These are phyloP conservation scores for Philantomba maxwellii DNA, from an alignment of 2,113 vertebrate species.

Conservation along the genomic window DNA sequence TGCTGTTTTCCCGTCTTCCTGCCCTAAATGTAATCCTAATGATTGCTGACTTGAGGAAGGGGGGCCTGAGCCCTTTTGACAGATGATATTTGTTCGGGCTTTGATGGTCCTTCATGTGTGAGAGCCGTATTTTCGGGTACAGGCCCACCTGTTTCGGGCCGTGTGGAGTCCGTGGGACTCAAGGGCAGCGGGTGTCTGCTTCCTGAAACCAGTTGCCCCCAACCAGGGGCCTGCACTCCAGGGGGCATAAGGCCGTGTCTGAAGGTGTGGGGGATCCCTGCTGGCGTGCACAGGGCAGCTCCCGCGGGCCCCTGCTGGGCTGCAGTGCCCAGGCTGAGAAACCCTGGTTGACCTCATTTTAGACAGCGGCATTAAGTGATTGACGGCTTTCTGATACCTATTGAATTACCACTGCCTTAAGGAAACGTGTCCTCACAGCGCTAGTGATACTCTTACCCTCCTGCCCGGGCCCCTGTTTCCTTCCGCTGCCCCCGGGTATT, in stretches of 20 bases:
- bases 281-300: background rate
- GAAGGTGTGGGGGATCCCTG: background rate
- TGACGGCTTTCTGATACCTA: background rate
- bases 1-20: background rate
- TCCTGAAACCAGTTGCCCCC: background rate
- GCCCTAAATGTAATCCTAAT: too few relatives aligned
- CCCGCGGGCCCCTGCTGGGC: background rate
- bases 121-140: background rate
- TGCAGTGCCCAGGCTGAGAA: background rate
- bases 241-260: background rate
- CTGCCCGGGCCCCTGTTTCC: too few relatives aligned
- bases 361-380: background rate
- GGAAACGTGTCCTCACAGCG: background rate
- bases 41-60: background rate
- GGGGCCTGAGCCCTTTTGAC: background rate
- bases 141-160: accelerated
- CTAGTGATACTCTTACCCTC: accelerated
- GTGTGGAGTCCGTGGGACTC: background rate
- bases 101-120: background rate
- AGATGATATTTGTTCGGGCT: background rate
- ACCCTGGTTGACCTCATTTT: background rate
- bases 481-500: background rate
- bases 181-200: background rate
- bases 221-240: background rate
- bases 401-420: background rate